Conservation (phyloP, 2,113 vertebrate genomes). For the Calyptommatus sinebrachiatus region DNA sequence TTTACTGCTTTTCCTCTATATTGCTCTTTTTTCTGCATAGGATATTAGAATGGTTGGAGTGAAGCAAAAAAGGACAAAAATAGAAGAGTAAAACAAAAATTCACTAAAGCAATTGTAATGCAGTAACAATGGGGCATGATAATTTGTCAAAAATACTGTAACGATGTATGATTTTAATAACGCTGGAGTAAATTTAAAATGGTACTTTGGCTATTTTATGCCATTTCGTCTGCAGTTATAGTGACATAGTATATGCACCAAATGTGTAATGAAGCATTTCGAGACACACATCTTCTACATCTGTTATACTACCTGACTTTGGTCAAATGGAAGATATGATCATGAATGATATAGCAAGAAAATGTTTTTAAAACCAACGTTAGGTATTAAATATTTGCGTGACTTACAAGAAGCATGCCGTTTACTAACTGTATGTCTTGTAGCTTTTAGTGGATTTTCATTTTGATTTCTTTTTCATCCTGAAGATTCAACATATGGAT, state of each 20-base stretch:
- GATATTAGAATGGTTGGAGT: no score
- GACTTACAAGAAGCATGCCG: not conserved
- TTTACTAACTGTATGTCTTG: not conserved
- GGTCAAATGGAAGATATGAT: no score
- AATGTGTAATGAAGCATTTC: not conserved
- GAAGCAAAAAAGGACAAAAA: no score
- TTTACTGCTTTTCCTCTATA: no score
- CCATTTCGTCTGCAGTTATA: not conserved
- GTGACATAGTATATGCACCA: not conserved
- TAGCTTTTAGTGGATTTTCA: not conserved
- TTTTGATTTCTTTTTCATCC: conserved; percentile 15
- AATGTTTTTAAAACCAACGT: not conserved
- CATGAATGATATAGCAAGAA: not conserved
- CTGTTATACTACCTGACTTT: not conserved
- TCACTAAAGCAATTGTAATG: no score
- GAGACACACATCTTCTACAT: not conserved
- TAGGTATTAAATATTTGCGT: not conserved
- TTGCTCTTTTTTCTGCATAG: no score
- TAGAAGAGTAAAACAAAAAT: no score
- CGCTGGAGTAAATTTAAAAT: not conserved
- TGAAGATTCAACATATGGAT: conserved; percentile 75
- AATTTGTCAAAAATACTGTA: not conserved
- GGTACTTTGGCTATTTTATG: not conserved
- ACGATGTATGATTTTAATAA: not conserved
- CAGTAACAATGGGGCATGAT: not conserved